A percentile compares a stretch with the other conserved stretches of the same genome.
Evolutionary conservation across 92 coral and sea anemone genomes (phyloP).

Genomic region (Pocillopora grandis): DNA sequence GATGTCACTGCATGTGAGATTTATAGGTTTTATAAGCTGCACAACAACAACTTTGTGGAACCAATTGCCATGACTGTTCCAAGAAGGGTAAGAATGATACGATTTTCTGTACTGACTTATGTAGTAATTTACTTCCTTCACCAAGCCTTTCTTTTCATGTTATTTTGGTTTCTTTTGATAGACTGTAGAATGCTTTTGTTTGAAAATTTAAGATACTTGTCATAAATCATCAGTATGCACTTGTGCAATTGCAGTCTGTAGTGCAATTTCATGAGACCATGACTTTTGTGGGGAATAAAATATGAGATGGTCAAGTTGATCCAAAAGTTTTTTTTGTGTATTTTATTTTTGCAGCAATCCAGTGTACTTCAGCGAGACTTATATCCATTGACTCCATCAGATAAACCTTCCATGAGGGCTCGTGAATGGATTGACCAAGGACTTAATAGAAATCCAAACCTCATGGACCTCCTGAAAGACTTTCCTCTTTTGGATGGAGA

Average conservation of each 20-base stretch:
- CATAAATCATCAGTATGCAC: too few species aligned
- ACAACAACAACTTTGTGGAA: conserved; percentile 83
- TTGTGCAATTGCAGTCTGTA: too few species aligned
- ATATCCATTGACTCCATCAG: conserved; percentile 81
- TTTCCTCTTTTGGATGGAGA: conserved; percentile 45
- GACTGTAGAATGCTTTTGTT: too few species aligned
- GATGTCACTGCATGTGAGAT: conserved; percentile 85
- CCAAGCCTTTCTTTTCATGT: too few species aligned
- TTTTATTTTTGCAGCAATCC: conserved; percentile 56
- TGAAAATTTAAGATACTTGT: too few species aligned
- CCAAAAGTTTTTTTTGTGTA: neutral
- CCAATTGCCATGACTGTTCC: conserved; percentile 94
- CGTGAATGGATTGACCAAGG: conserved; percentile 88
- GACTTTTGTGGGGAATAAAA: too few species aligned
- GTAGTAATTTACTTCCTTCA: too few species aligned
- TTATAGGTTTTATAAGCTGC: conserved; percentile 88
- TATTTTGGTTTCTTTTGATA: too few species aligned
- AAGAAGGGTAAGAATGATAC: conserved; percentile 76
- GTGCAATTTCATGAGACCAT: too few species aligned
- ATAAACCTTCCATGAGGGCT: conserved; percentile 81
- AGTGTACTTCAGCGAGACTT: conserved; percentile 83
- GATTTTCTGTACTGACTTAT: neutral
- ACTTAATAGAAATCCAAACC: conserved; percentile 63
- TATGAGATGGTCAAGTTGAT: too few species aligned
- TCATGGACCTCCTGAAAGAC: conserved; percentile 63